Conservation (phyloP, 2,888 invertebrate species). For the Tetragonula carbonaria region DNA sequence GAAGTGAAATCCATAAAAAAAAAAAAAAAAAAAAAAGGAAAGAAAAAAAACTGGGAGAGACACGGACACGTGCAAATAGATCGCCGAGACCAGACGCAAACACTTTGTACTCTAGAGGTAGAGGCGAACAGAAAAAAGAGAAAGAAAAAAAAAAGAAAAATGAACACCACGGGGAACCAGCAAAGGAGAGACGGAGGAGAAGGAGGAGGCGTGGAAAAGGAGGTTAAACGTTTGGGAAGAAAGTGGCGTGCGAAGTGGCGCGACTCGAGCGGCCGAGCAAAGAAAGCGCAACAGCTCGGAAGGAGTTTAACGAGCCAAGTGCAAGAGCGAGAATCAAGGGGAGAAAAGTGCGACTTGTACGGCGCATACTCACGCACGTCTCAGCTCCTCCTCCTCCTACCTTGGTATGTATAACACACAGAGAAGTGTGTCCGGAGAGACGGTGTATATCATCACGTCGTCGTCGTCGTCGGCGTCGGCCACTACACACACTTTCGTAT, state of each 20-base stretch:
- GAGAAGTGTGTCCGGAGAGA: slow-evolving; percentile 40
- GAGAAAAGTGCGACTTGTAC: slow-evolving; percentile 49
- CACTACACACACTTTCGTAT: slow-evolving; percentile 75
- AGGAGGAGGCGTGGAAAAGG: background rate
- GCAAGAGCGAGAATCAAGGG: slow-evolving; percentile 31
- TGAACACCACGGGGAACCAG: no score
- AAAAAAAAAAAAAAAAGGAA: no score
- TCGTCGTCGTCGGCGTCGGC: slow-evolving; percentile 51
- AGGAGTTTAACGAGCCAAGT: slow-evolving; percentile 18
- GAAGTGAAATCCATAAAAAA: slow-evolving; percentile 3
- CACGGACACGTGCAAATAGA: no score
- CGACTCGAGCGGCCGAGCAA: slow-evolving; percentile 15
- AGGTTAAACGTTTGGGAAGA: slow-evolving; percentile 27
- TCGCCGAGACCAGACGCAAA: no score
- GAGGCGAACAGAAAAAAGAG: no score
- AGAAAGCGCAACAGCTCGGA: slow-evolving; percentile 37
- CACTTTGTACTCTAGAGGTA: background rate
- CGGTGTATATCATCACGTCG: slow-evolving; percentile 62
- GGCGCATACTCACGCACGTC: slow-evolving; percentile 52
- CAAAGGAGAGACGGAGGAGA: no score
- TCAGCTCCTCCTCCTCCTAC: slow-evolving; percentile 47
- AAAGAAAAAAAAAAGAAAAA: background rate
- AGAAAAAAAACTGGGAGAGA: no score
- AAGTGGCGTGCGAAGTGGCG: background rate
- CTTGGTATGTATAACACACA: background rate